These are phyloP conservation scores for Megaceryle maxima DNA, from an alignment of 2,113 vertebrate species.

Conservation along the genomic window DNA sequence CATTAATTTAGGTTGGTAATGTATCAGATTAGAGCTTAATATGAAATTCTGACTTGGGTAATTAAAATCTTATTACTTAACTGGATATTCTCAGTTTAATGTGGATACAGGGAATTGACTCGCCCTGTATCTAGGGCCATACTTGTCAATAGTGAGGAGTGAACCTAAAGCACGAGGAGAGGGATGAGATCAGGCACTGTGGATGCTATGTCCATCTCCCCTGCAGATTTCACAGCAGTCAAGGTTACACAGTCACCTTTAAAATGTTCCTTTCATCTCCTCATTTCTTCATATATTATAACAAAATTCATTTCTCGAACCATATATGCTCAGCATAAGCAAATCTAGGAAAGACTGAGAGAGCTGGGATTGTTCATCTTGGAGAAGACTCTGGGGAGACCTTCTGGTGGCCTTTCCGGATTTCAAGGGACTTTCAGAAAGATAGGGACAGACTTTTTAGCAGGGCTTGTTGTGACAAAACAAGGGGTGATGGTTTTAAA, in stretches of 20 bases:
- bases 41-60: conserved; percentile 54
- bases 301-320: neutral
- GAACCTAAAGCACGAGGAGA: neutral
- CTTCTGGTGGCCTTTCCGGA: too few species aligned
- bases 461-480: too few species aligned
- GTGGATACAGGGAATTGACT: neutral
- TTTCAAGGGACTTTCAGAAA: too few species aligned
- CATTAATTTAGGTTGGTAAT: conserved; percentile 50
- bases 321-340: neutral
- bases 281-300: neutral
- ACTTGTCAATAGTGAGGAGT: neutral
- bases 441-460: too few species aligned
- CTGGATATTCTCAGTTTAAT: conserved; percentile 28
- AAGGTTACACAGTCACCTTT: neutral
- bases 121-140: neutral
- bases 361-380: too few species aligned
- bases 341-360: neutral
- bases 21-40: conserved; percentile 57
- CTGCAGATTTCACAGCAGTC: neutral
- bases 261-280: neutral
- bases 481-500: too few species aligned
- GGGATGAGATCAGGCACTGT: neutral
- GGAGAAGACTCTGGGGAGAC: too few species aligned
- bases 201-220: neutral
- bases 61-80: conserved; percentile 63